Evolutionary conservation across 1,140 invertebrate species (phyloP).

Genomic region (Asobara japonica): DNA sequence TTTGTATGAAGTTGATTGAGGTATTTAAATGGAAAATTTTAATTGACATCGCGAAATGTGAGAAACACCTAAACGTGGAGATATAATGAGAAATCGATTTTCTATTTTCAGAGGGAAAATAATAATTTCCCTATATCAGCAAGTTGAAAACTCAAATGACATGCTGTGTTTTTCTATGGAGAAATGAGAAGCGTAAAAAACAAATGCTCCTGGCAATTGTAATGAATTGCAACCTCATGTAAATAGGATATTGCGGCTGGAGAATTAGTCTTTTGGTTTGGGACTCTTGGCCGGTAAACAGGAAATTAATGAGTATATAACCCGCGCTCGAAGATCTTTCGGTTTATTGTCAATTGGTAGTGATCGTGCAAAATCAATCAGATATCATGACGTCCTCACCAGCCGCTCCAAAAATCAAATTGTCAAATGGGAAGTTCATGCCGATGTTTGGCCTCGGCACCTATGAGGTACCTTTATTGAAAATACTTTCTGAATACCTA

Average conservation of each 20-base stretch:
- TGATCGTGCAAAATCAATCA: neutral
- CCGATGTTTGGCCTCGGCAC: constrained; percentile 73
- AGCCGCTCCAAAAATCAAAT: constrained; percentile 26
- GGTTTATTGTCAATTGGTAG: neutral
- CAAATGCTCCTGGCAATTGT: too few relatives aligned
- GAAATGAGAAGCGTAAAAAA: too few relatives aligned
- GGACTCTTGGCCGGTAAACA: neutral
- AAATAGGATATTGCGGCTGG: neutral
- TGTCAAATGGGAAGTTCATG: constrained; percentile 66
- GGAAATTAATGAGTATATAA: neutral
- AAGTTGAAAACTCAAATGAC: too few relatives aligned
- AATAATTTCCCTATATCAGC: too few relatives aligned
- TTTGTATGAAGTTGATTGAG: too few relatives aligned
- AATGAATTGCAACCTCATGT: too few relatives aligned
- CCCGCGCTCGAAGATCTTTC: neutral
- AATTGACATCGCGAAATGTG: too few relatives aligned
- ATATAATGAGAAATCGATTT: too few relatives aligned
- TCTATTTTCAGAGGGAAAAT: too few relatives aligned
- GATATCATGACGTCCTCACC: neutral
- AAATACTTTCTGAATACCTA: neutral
- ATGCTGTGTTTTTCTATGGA: too few relatives aligned
- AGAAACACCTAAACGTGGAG: too few relatives aligned
- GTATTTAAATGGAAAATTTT: neutral
- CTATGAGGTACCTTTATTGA: constrained; percentile 67
- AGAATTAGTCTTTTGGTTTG: neutral